Percentiles rank a stretch among this genome's conserved stretches.
Evolutionary conservation across 1,140 invertebrate genomes (phyloP).

Genomic region (Eumeta japonica): DNA sequence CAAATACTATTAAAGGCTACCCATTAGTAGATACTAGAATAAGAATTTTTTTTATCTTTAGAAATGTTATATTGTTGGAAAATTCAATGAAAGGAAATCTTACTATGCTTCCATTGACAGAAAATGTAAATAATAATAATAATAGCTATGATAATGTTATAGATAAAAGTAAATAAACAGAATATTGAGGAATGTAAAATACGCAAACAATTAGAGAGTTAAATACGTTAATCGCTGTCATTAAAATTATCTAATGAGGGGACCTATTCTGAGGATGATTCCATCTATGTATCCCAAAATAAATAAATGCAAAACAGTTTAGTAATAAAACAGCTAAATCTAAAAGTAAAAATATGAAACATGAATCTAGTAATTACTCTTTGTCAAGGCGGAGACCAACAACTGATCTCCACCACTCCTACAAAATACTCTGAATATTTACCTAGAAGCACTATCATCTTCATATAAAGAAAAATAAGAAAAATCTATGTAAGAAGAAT

Average conservation of each 20-base stretch:
- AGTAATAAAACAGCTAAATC: conserved; percentile 7
- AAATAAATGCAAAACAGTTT: conserved; percentile 3
- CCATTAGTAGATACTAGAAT: conserved; percentile 4
- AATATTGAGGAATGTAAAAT: too few relatives aligned
- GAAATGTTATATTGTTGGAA: conserved; percentile 10
- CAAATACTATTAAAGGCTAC: conserved; percentile 8
- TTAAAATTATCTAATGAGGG: too few relatives aligned
- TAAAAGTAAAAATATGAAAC: conserved; percentile 4
- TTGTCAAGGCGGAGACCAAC: too few relatives aligned
- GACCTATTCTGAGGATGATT: conserved; percentile 10
- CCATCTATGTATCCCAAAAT: conserved; percentile 10
- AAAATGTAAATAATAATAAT: conserved; percentile 3
- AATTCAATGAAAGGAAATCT: conserved; percentile 6
- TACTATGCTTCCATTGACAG: conserved; percentile 7
- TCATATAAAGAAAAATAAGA: conserved; percentile 11
- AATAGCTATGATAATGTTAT: conserved; percentile 1
- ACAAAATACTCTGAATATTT: conserved; percentile 8
- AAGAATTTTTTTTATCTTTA: conserved; percentile 5
- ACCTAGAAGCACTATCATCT: conserved; percentile 10
- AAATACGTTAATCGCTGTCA: too few relatives aligned
- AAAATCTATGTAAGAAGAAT: conserved; percentile 13
- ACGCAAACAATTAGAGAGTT: too few relatives aligned
- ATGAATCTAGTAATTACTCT: conserved; percentile 2
- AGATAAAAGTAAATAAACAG: conserved; percentile 7
- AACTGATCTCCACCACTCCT: too few relatives aligned